These are phyloP conservation scores for Asobara japonica DNA, from an alignment of 1,140 invertebrate species.

Conservation along the genomic window DNA sequence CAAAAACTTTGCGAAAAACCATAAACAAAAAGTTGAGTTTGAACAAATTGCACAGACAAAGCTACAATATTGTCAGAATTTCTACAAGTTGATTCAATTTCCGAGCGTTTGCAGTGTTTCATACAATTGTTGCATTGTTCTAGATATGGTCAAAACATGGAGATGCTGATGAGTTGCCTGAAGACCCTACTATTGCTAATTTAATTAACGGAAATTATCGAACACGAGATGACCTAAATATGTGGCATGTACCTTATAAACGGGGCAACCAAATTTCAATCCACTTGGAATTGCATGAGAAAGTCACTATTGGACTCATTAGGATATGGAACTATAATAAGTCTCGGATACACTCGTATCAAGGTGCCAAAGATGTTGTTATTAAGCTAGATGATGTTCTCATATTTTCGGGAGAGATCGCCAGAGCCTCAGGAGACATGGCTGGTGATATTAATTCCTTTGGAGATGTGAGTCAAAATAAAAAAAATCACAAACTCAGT, in stretches of 20 bases:
- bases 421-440: slow-evolving; percentile 77
- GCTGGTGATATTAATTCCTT: slow-evolving; percentile 76
- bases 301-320: slow-evolving; percentile 74
- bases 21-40: no score
- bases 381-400: slow-evolving; percentile 75
- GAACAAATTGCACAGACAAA: no score
- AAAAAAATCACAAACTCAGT: slow-evolving; percentile 16
- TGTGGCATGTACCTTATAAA: slow-evolving; percentile 77
- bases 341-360: slow-evolving; percentile 82
- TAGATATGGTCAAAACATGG: slow-evolving; percentile 74
- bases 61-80: no score
- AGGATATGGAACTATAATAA: slow-evolving; percentile 91
- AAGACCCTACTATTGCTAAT: slow-evolving; percentile 67
- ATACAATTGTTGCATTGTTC: no score
- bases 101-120: no score
- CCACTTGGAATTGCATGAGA: slow-evolving; percentile 70
- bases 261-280: slow-evolving; percentile 69
- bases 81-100: no score
- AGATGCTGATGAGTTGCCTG: slow-evolving; percentile 71
- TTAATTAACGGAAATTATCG: slow-evolving; percentile 77
- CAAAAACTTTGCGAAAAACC: no score
- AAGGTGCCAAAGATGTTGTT: slow-evolving; percentile 77
- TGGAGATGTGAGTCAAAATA: slow-evolving; percentile 82
- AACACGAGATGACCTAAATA: slow-evolving; percentile 80
- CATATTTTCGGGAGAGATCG: slow-evolving; percentile 85